Evolutionary conservation across 2,888 invertebrate species (phyloP).

Genomic region (Alloplasta piceator): DNA sequence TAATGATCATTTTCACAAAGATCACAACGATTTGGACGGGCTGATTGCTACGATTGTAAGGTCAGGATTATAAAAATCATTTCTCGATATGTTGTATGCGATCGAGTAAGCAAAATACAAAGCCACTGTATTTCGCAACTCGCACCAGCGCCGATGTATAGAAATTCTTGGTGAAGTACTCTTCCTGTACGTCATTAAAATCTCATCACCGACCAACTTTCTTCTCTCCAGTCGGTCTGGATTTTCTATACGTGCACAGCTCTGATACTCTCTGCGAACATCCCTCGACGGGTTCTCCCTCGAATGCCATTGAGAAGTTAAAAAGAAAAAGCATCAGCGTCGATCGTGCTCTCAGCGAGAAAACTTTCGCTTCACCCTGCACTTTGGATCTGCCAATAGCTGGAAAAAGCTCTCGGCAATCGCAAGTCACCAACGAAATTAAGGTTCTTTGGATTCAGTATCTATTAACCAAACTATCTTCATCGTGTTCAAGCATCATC

Average conservation of each 20-base stretch:
- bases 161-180: background rate
- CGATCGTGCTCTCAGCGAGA: conserved; percentile 14
- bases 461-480: too few species aligned
- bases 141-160: background rate
- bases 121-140: background rate
- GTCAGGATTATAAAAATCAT: background rate
- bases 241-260: background rate
- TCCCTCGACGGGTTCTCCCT: conserved; percentile 1
- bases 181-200: conserved; percentile 39
- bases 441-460: too few species aligned
- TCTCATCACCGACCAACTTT: conserved; percentile 32
- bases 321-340: conserved; percentile 28
- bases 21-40: too few species aligned
- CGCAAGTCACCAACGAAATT: too few species aligned
- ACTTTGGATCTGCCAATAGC: too few species aligned
- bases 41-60: too few species aligned
- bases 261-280: conserved; percentile 23
- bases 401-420: too few species aligned
- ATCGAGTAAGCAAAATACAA: background rate
- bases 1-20: too few species aligned
- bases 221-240: conserved; percentile 9
- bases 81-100: background rate
- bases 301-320: conserved; percentile 48
- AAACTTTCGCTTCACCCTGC: conserved; percentile 28
- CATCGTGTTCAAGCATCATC: too few species aligned